Conservation (phyloP, 2,113 vertebrate species). For the Emydocephalus ijimae region DNA sequence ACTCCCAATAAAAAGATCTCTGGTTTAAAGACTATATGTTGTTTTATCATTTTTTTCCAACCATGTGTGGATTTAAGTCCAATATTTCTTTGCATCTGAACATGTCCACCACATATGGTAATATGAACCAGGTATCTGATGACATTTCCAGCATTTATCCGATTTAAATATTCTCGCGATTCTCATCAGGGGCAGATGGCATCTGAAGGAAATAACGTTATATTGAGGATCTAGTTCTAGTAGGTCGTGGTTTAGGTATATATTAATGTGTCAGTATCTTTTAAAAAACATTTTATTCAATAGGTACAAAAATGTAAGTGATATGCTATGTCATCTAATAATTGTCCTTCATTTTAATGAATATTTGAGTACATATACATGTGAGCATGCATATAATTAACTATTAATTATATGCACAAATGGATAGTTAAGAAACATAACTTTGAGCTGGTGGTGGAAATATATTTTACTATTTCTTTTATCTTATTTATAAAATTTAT, state of each 20-base stretch:
- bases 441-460: background rate
- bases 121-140: too few relatives aligned
- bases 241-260: background rate
- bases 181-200: too few relatives aligned
- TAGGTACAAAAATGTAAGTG: background rate
- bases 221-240: background rate
- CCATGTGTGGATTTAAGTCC: too few relatives aligned
- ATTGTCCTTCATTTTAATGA: background rate
- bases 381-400: background rate
- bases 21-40: too few relatives aligned
- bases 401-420: background rate
- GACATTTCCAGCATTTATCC: too few relatives aligned
- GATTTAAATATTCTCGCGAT: too few relatives aligned
- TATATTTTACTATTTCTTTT: background rate
- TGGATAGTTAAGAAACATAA: background rate
- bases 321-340: background rate
- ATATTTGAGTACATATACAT: rapidly evolving
- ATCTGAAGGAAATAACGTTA: background rate
- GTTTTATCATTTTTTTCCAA: too few relatives aligned
- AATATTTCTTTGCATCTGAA: too few relatives aligned
- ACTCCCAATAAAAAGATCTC: too few relatives aligned
- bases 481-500: background rate
- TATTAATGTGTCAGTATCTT: background rate
- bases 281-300: background rate
- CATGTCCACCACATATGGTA: too few relatives aligned